Conservation (phyloP, 2,888 invertebrate genomes). For the Fissipunctia ypsillon region DNA sequence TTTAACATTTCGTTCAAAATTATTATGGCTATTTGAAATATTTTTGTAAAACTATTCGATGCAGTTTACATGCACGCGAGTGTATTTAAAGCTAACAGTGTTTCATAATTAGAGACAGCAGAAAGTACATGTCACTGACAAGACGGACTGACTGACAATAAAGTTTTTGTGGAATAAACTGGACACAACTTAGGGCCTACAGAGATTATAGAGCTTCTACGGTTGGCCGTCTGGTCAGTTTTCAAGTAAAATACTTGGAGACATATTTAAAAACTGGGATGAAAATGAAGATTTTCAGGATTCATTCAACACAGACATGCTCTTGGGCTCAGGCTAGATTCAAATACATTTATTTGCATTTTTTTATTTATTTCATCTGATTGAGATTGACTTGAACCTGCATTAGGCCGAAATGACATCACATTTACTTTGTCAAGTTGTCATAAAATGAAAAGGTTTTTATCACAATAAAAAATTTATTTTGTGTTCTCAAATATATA, state of each 20-base stretch:
- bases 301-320: neutral
- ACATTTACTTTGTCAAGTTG: neutral
- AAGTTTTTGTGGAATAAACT: neutral
- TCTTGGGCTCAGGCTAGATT: neutral
- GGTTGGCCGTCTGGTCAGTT: no score
- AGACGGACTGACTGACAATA: neutral
- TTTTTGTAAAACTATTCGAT: constrained; percentile 54
- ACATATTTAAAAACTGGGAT: neutral
- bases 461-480: neutral
- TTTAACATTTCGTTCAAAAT: constrained; percentile 38
- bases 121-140: neutral
- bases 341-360: neutral
- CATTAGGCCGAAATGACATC: constrained; percentile 17
- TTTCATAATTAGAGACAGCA: constrained; percentile 60
- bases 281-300: neutral
- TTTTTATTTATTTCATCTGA: neutral
- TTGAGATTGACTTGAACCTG: neutral
- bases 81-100: constrained; percentile 52
- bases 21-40: constrained; percentile 55
- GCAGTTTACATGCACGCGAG: constrained; percentile 56
- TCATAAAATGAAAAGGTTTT: neutral
- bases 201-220: neutral
- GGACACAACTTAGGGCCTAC: neutral
- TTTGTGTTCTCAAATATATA: neutral
- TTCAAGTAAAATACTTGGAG: no score